Base-by-base conservation (phyloP, 2,113 vertebrate species). In the Otocyon megalotis region DNA sequence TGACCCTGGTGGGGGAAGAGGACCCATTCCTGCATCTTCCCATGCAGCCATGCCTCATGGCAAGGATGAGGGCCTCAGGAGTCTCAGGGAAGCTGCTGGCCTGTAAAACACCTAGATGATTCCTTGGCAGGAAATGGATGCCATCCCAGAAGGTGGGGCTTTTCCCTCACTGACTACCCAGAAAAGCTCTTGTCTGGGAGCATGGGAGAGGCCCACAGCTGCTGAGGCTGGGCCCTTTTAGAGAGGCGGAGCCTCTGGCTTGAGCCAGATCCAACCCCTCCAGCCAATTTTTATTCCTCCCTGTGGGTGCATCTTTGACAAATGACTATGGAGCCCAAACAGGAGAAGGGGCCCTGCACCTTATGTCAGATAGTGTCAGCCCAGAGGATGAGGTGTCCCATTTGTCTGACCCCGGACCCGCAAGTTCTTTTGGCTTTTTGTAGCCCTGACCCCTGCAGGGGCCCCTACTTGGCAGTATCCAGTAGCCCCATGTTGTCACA, bases 341-440 rank as follows among this genome's bases (percentile, higher is more conserved):
- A 6, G 37, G 32, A n/a, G 72, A 58, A 22, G 50, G 9, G 13
- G 32, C 3, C 2, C 26, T 0, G 26, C 0, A 5, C 48, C 81
- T 32, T 3, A 0, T 1, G 30, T 30, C 3, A 2, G n/a, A 32
- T 2, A 2, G 16, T 30, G 11, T 15, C 28, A 14, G 43, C n/a
- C 67, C 5, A 4, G 67, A 56, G 43, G 35, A 8, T 2, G 1
- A 35, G 20, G 56, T 24, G 19, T n/a, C 53, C 13, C 5, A 13
- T 37, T 77, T 50, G 9, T 62, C 65, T 81, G 62, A 12, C 20
- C 19, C 48, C 26, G 15, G 84, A 19, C 19, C 26, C 50, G 0
- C 37, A 76, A 15, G 84, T 35, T 37, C 22, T 54, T 50, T 22
- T 22, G 35, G 14, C 48, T 12, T 0, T 72, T 8, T 22, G n/a